phyloP scores from a whole-genome alignment of 2,888 invertebrate genomes.

The Ischnura elegans region DNA sequence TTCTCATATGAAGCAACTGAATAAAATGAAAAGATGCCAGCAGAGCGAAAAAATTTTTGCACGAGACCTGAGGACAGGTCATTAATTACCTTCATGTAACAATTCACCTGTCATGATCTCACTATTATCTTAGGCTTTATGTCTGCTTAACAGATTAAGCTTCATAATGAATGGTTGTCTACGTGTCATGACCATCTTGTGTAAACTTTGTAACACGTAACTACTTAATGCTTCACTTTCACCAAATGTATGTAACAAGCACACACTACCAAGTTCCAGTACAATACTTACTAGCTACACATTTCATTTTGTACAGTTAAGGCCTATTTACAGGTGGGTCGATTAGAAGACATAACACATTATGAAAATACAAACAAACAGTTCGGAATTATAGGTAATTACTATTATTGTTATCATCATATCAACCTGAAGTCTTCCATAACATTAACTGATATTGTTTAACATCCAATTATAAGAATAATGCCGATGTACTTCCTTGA shows the following conservation, averaged over 20 bases:
- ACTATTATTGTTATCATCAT: constrained; percentile 61
- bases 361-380: constrained; percentile 65
- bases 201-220: constrained; percentile 59
- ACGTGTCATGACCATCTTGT: constrained; percentile 61
- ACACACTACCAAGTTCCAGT: constrained; percentile 57
- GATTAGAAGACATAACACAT: constrained; percentile 65
- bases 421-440: constrained; percentile 62
- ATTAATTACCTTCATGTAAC: no score
- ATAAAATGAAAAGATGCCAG: constrained; percentile 55
- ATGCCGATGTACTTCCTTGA: constrained; percentile 64
- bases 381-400: constrained; percentile 61
- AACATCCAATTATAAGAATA: constrained; percentile 65
- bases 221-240: constrained; percentile 64
- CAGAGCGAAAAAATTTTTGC: constrained; percentile 48
- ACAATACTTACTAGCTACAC: constrained; percentile 56
- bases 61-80: constrained; percentile 20
- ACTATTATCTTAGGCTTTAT: constrained; percentile 44
- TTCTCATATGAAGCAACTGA: constrained; percentile 66
- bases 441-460: constrained; percentile 63
- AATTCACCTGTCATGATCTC: constrained; percentile 33
- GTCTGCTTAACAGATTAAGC: constrained; percentile 50
- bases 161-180: constrained; percentile 56
- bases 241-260: constrained; percentile 63
- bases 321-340: constrained; percentile 66
- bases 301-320: constrained; percentile 63